Evolutionary conservation across 2,888 invertebrate species (phyloP).

Genomic region (Brachynemurus nebulosus): DNA sequence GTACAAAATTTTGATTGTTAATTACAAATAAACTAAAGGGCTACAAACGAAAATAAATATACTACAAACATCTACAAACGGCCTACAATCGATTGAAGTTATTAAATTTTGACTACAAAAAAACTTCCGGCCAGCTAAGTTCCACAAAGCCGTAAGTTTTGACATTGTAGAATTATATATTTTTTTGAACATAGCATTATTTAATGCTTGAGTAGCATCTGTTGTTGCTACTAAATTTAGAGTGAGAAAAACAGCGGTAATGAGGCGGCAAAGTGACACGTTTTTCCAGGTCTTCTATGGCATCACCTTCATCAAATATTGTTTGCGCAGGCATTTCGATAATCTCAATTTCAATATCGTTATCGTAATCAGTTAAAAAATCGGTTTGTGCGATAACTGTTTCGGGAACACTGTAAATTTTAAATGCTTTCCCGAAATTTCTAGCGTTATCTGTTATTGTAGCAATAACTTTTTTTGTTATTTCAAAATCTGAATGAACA

Average conservation of each 20-base stretch:
- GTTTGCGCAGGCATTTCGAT: not conserved
- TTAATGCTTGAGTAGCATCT: constrained; percentile 1
- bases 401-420: not conserved
- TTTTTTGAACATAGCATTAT: not conserved
- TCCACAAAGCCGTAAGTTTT: constrained; percentile 4
- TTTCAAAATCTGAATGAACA: not conserved
- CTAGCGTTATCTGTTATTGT: not conserved
- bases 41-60: no score
- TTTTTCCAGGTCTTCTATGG: not conserved
- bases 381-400: not conserved
- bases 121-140: no score
- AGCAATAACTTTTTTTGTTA: not conserved
- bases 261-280: not conserved
- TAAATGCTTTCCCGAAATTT: not conserved
- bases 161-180: not conserved
- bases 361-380: not conserved
- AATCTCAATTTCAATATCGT: not conserved
- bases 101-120: no score
- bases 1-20: no score
- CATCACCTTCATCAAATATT: not conserved
- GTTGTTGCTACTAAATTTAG: constrained; percentile 4
- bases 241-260: not conserved
- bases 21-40: no score
- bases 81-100: no score
- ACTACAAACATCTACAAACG: no score